A percentile compares a stretch with the other conserved stretches of the same genome.
Evolutionary conservation across 2,888 invertebrate species (phyloP).

Genomic region (Trissolcus japonicus): DNA sequence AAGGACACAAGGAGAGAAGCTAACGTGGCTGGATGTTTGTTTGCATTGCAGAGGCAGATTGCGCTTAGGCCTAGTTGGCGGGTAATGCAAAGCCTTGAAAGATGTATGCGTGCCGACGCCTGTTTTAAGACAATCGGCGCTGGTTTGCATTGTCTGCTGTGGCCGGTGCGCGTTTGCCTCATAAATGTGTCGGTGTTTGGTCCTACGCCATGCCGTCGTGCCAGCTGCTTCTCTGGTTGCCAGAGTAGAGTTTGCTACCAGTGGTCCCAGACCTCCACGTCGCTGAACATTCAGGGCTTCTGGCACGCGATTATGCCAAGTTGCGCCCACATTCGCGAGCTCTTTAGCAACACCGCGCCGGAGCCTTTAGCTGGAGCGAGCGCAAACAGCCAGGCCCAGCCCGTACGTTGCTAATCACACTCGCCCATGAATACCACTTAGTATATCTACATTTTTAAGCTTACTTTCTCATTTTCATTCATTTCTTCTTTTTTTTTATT

Average conservation of each 20-base stretch:
- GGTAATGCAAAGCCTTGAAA: slow-evolving; percentile 75
- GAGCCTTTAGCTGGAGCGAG: slow-evolving; percentile 74
- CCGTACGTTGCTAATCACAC: slow-evolving; percentile 75
- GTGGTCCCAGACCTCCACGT: slow-evolving; percentile 69
- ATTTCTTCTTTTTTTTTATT: slow-evolving; percentile 13
- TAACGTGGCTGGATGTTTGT: slow-evolving; percentile 76
- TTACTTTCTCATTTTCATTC: slow-evolving; percentile 61
- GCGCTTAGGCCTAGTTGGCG: slow-evolving; percentile 76
- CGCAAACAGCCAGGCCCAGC: slow-evolving; percentile 75
- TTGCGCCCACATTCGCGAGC: slow-evolving; percentile 62
- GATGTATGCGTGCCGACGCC: slow-evolving; percentile 71
- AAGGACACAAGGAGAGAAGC: slow-evolving; percentile 61
- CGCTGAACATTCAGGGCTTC: slow-evolving; percentile 66
- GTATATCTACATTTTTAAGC: slow-evolving; percentile 61
- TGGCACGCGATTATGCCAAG: slow-evolving; percentile 71
- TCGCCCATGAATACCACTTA: slow-evolving; percentile 72
- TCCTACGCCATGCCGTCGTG: slow-evolving; percentile 69
- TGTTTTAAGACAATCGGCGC: slow-evolving; percentile 67
- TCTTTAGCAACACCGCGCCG: slow-evolving; percentile 72
- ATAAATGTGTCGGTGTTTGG: slow-evolving; percentile 67
- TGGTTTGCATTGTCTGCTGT: slow-evolving; percentile 77
- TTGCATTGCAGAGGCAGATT: slow-evolving; percentile 77
- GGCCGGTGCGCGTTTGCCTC: slow-evolving; percentile 76
- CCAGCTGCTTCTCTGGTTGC: slow-evolving; percentile 71
- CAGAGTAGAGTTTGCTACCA: slow-evolving; percentile 71